Percentiles rank a stretch among this genome's conserved stretches.
Conservation (phyloP, 1,140 invertebrate genomes). For the Drosophila yakuba region DNA sequence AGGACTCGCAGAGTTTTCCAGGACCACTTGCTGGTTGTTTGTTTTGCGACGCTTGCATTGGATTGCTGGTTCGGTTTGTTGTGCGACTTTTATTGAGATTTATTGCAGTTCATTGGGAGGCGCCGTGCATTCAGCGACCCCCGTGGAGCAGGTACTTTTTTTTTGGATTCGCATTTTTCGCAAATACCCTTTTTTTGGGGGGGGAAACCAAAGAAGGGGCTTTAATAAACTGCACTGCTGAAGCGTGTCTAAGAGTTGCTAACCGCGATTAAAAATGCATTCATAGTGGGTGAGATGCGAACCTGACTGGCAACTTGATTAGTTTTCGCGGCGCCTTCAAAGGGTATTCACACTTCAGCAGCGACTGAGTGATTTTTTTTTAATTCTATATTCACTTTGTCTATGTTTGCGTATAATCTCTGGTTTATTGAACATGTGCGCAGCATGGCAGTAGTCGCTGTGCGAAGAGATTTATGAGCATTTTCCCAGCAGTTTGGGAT, state of each 20-base stretch:
- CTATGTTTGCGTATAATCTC: conserved; percentile 53
- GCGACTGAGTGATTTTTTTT: conserved; percentile 17
- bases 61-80: conserved; percentile 41
- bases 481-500: conserved; percentile 13
- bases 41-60: conserved; percentile 52
- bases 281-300: conserved; percentile 5
- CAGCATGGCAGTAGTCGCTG: conserved; percentile 29
- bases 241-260: not conserved
- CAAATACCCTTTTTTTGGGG: conserved; percentile 10
- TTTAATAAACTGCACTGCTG: conserved; percentile 10
- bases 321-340: conserved; percentile 19
- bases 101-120: conserved; percentile 69
- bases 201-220: not conserved
- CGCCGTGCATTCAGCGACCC: conserved; percentile 38
- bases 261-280: conserved; percentile 8
- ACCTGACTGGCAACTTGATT: conserved; percentile 14
- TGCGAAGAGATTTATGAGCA: conserved; percentile 40
- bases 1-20: not conserved
- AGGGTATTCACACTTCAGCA: conserved; percentile 34
- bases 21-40: conserved; percentile 57
- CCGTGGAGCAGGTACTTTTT: conserved; percentile 27
- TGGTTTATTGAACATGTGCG: conserved; percentile 56
- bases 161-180: conserved; percentile 1
- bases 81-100: conserved; percentile 75
- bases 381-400: conserved; percentile 55